Evolutionary conservation across 2,888 invertebrate genomes (phyloP), one percentile per base, ranked within the genome.

Genomic region (Endomychus coccineus): DNA sequence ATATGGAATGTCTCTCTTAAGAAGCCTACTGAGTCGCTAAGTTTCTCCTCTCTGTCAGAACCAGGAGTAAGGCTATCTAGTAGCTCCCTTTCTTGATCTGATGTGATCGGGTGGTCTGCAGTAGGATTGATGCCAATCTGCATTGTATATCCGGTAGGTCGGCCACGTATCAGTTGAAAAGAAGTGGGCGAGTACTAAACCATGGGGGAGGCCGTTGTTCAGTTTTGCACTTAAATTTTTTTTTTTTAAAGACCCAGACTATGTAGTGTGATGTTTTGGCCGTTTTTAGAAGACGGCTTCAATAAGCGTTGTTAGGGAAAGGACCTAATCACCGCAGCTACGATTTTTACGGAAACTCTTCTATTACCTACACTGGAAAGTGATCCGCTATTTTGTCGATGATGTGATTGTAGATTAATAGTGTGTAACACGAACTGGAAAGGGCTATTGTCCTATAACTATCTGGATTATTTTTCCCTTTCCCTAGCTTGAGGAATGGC

Each of bases 241-340:
- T n/a, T 7, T 19, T 19, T 19, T 7, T 19, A n/a, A 19, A n/a
- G 21, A 19, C 6, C 21, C 21, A 7, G 21, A 19, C 6, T n/a
- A n/a, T n/a, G n/a, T n/a, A n/a, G n/a, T n/a, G 6, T 19, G 21
- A 19, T 19, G 21, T 19, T 19, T 19, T 19, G 6, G 21, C n/a
- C 21, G 21, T 19, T n/a, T 19, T 19, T 19, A n/a, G 21, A 19
- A 19, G 21, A 41, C 2, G 36, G 27, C 27, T 48, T 40, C 16
- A 24, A 39, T 11, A 17, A 41, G 11, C 35, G 23, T 3, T 36
- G 44, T 40, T 49, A 45, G 21, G 21, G 21, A 19, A 19, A n/a
- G 21, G 21, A 19, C 21, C n/a, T 19, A n/a, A n/a, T 19, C 21
- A 19, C 21, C 6, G 21, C n/a, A 19, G 21, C n/a, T 19, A n/a